Conservation (phyloP, 2,113 vertebrate genomes). For the Prinia subflava region DNA sequence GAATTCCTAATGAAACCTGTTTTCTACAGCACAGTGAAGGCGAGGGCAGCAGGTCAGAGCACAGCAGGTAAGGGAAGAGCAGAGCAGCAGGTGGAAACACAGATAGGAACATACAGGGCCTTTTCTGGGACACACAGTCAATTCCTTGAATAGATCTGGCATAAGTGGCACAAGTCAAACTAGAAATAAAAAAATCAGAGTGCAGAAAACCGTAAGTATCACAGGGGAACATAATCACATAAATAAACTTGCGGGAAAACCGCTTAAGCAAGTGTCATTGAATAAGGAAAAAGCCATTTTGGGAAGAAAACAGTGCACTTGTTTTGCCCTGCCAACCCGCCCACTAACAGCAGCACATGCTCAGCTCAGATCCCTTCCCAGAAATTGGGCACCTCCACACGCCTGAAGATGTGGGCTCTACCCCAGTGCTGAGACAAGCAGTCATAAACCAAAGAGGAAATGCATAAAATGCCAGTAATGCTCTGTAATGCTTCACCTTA, state of each 20-base stretch:
- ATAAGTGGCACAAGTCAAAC: not conserved
- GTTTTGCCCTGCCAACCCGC: not conserved
- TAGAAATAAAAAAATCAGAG: not conserved
- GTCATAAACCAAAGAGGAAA: not conserved
- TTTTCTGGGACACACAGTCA: constrained; percentile 38
- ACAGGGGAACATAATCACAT: not conserved
- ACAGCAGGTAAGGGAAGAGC: not conserved
- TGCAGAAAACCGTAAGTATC: not conserved
- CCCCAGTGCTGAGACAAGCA: not conserved
- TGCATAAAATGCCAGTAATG: not conserved
- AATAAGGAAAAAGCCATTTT: not conserved
- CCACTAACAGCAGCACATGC: not conserved
- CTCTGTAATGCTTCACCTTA: not conserved
- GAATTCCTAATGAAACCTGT: not conserved
- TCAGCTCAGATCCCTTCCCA: not conserved
- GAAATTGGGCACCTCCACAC: not conserved
- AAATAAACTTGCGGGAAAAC: not conserved
- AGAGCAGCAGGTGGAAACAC: not conserved
- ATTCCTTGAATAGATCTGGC: not conserved
- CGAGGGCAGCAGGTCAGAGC: constrained; percentile 25
- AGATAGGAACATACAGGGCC: not conserved
- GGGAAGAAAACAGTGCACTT: not conserved
- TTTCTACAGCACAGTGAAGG: not conserved
- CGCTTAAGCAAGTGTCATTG: not conserved
- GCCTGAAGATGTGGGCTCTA: not conserved